Evolutionary conservation across 2,113 vertebrate genomes (phyloP).

Genomic region (Euleptes europaea): DNA sequence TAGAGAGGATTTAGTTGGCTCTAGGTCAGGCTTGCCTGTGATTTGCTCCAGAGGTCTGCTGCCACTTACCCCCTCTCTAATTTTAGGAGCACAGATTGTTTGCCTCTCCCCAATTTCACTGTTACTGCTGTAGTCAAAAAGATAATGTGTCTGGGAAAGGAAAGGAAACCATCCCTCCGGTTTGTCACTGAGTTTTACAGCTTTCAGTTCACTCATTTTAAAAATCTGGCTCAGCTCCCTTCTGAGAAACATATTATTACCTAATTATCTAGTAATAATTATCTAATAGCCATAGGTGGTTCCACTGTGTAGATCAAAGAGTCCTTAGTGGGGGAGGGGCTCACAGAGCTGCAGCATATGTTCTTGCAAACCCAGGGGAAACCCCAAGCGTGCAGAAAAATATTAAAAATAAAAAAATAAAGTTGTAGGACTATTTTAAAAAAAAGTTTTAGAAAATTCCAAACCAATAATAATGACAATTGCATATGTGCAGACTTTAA

Average conservation of each 20-base stretch:
- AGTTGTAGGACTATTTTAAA: no score
- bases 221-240: background rate
- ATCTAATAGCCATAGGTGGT: no score
- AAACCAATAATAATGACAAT: no score
- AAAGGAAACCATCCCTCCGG: background rate
- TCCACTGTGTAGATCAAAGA: no score
- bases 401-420: no score
- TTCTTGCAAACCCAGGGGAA: no score
- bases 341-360: no score
- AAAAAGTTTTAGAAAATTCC: no score
- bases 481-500: no score
- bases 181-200: background rate
- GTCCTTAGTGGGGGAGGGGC: no score
- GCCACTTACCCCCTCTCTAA: background rate
- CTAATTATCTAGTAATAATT: no score
- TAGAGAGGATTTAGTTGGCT: conserved; percentile 77
- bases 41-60: conserved; percentile 57
- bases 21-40: conserved; percentile 52
- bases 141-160: background rate
- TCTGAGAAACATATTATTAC: background rate
- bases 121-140: background rate
- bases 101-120: background rate
- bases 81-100: conserved; percentile 13
- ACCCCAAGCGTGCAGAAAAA: no score
- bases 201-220: background rate